Conservation (phyloP, 2,797 vertebrate genomes). For the Fratercula arctica region DNA sequence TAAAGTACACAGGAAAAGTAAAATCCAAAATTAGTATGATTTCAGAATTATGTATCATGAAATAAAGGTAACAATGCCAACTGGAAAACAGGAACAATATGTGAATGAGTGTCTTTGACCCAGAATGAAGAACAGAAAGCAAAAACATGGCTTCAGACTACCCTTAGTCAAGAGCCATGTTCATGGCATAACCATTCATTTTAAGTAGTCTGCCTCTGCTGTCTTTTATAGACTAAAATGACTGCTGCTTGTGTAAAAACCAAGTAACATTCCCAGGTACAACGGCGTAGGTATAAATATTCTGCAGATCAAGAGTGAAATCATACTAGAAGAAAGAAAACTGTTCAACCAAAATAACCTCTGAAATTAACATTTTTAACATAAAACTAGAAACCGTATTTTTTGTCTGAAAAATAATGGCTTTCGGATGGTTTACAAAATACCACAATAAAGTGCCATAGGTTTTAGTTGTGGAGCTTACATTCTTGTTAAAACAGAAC, state of each 20-base stretch:
- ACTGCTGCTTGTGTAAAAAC: not conserved
- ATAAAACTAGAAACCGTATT: not conserved
- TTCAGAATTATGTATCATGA: not conserved
- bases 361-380: not conserved
- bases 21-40: not conserved
- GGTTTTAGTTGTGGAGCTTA: not conserved
- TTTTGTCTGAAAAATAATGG: not conserved
- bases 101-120: not conserved
- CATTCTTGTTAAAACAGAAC: not conserved
- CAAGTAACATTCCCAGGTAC: not conserved
- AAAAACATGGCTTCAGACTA: not conserved
- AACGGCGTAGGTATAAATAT: not conserved
- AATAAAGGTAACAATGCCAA: not conserved
- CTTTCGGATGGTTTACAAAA: not conserved
- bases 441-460: rapidly evolving
- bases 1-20: not conserved
- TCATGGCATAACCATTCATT: not conserved
- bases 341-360: not conserved
- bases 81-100: not conserved
- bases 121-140: not conserved
- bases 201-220: not conserved
- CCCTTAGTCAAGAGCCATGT: not conserved
- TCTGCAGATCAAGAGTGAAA: not conserved
- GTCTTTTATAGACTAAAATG: not conserved
- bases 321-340: not conserved